Evolutionary conservation across 1,140 invertebrate species (phyloP).

Genomic region (Ridgeia piscesae): DNA sequence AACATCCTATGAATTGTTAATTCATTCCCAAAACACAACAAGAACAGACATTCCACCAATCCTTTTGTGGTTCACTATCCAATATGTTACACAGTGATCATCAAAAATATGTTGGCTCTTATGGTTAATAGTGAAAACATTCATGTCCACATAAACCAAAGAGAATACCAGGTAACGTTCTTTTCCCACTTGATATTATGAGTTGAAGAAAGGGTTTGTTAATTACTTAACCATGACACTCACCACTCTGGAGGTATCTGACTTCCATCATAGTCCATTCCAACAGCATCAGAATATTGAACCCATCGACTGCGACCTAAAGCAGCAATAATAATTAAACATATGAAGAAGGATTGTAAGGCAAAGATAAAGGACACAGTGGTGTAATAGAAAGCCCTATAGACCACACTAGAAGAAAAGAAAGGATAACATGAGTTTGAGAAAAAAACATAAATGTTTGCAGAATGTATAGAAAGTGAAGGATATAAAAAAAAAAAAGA

Average conservation of each 20-base stretch:
- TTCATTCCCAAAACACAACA: not conserved
- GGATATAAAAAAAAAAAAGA: no score
- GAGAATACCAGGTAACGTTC: not conserved
- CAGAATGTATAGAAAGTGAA: no score
- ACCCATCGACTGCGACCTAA: conserved; percentile 89
- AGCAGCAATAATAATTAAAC: not conserved
- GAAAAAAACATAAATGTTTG: no score
- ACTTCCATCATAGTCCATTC: conserved; percentile 89
- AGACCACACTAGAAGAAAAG: not conserved
- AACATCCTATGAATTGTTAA: not conserved
- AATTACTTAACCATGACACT: conserved; percentile 37
- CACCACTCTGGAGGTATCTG: conserved; percentile 91
- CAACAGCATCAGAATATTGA: conserved; percentile 73
- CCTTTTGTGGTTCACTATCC: not conserved
- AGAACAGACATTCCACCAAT: not conserved
- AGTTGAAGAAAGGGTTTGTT: not conserved
- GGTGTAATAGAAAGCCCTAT: not conserved
- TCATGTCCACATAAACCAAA: not conserved
- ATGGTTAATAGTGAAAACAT: not conserved
- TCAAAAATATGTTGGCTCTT: not conserved
- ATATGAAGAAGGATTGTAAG: not conserved
- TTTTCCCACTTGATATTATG: not conserved
- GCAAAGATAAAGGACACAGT: no score
- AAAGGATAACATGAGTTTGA: not conserved
- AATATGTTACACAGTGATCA: not conserved